Conservation (phyloP, 2,113 vertebrate genomes). For the Phrynosoma platyrhinos region DNA sequence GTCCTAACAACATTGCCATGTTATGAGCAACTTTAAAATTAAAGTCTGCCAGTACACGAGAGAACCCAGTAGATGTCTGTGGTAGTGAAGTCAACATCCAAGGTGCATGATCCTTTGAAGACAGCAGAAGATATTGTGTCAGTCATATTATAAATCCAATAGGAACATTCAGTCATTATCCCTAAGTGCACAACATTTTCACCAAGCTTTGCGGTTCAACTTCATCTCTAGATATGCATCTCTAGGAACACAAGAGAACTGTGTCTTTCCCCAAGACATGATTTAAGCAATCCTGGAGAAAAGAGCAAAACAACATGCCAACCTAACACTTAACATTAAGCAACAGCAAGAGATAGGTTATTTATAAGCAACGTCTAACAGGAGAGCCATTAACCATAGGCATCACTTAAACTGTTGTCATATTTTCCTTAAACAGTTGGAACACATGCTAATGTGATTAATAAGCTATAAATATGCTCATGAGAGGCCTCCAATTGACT, state of each 20-base stretch:
- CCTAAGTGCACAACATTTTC: neutral
- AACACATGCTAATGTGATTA: slow-evolving; percentile 19
- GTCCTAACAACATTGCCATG: too few relatives aligned
- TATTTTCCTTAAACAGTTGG: slow-evolving; percentile 62
- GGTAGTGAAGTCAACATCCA: neutral
- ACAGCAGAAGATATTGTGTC: neutral
- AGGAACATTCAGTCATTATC: neutral
- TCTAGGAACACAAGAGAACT: slow-evolving; percentile 40
- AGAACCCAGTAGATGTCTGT: too few relatives aligned
- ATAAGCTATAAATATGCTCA: neutral
- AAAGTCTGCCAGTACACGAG: too few relatives aligned
- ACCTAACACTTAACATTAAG: slow-evolving; percentile 11
- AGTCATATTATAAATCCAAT: neutral
- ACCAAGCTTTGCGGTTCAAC: neutral
- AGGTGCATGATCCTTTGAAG: neutral
- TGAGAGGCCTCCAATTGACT: rapidly evolving
- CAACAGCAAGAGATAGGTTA: slow-evolving; percentile 32
- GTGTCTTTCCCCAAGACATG: slow-evolving; percentile 42
- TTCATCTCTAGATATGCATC: slow-evolving; percentile 36
- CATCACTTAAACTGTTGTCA: slow-evolving; percentile 60
- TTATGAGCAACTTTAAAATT: too few relatives aligned
- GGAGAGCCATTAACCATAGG: slow-evolving; percentile 55
- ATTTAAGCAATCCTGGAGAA: neutral
- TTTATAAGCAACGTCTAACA: slow-evolving; percentile 61
- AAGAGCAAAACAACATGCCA: slow-evolving; percentile 41